Conservation (phyloP, 1,140 invertebrate genomes). For the Drosophila yakuba region DNA sequence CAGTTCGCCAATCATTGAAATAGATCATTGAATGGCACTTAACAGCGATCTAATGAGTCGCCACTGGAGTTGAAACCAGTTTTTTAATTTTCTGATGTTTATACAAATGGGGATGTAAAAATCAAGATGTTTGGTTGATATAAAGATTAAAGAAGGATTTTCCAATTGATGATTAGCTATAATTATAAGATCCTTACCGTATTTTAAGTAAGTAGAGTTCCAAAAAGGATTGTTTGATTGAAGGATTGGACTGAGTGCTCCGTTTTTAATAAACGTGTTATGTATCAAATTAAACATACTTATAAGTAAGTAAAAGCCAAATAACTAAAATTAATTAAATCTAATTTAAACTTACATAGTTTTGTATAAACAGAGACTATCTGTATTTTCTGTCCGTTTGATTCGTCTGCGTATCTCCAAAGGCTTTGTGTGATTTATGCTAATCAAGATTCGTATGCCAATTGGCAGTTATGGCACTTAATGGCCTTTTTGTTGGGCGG, state of each 20-base stretch:
- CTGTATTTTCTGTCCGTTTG: background rate
- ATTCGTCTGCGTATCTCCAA: conserved; percentile 16
- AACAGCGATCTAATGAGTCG: conserved; percentile 9
- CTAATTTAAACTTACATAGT: conserved; percentile 42
- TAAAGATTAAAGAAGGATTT: too few relatives aligned
- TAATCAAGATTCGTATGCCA: conserved; percentile 59
- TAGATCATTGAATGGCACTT: conserved; percentile 36
- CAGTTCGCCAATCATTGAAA: conserved; percentile 23
- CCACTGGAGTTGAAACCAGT: conserved; percentile 19
- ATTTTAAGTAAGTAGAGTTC: too few relatives aligned
- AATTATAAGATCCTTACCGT: too few relatives aligned
- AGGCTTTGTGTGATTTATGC: conserved; percentile 52
- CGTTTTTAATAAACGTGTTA: too few relatives aligned
- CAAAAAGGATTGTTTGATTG: too few relatives aligned
- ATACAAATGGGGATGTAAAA: background rate
- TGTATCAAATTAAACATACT: background rate
- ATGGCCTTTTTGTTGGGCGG: conserved; percentile 52
- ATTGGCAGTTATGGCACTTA: conserved; percentile 60
- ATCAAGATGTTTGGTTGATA: background rate
- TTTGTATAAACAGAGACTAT: conserved; percentile 13
- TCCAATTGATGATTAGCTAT: too few relatives aligned
- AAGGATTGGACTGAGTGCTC: too few relatives aligned
- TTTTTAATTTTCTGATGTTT: background rate
- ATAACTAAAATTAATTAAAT: background rate
- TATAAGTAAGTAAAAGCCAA: background rate